Evolutionary conservation across 2,113 vertebrate genomes (phyloP).

Genomic region (Sceloporus undulatus): DNA sequence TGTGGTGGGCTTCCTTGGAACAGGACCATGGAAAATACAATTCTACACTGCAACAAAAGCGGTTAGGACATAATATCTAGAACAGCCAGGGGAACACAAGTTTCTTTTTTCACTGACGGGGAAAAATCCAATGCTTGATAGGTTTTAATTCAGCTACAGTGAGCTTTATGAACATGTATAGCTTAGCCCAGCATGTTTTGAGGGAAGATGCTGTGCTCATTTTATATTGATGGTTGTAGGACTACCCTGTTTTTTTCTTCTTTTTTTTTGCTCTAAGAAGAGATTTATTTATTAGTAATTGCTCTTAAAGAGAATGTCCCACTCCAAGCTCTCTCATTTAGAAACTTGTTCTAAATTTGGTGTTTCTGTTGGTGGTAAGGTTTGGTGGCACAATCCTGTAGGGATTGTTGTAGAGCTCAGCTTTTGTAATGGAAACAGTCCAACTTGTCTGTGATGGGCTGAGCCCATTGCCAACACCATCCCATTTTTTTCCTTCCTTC

Average conservation of each 20-base stretch:
- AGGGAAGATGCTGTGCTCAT: slow-evolving; percentile 18
- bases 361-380: slow-evolving; percentile 20
- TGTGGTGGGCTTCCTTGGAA: neutral
- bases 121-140: neutral
- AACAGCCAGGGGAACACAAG: slow-evolving; percentile 13
- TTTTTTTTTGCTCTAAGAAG: neutral
- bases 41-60: neutral
- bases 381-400: neutral
- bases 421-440: slow-evolving; percentile 17
- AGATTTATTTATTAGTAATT: neutral
- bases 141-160: neutral
- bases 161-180: neutral
- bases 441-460: neutral
- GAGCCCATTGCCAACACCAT: slow-evolving; percentile 4
- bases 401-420: neutral
- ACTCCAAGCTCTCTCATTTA: slow-evolving; percentile 14
- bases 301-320: neutral
- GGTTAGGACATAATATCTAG: neutral
- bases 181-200: neutral
- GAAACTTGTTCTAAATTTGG: neutral
- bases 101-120: slow-evolving; percentile 22
- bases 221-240: neutral
- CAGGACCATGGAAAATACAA: neutral
- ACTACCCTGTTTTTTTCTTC: slow-evolving; percentile 2
- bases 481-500: slow-evolving; percentile 37